Evolutionary conservation across 1,140 invertebrate species (phyloP).

Genomic region (Hydropsyche tenuis): DNA sequence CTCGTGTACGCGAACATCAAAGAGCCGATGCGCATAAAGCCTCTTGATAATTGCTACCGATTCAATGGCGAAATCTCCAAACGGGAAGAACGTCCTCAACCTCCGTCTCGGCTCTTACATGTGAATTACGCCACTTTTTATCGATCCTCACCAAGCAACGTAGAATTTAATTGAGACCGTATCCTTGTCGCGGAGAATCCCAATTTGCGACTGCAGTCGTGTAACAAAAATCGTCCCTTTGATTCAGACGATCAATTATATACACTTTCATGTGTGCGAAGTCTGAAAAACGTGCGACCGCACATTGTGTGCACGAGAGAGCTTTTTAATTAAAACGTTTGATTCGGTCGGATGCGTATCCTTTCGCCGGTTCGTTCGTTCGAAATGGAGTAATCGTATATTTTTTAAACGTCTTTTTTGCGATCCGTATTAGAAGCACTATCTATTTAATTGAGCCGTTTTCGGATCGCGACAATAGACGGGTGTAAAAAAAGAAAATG

Average conservation of each 20-base stretch:
- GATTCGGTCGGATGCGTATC: constrained; percentile 39
- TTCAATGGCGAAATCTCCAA: not conserved
- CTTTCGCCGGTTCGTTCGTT: constrained; percentile 21
- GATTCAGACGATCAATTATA: not conserved
- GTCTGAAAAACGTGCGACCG: constrained; percentile 23
- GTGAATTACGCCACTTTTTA: constrained; percentile 4
- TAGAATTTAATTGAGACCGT: constrained; percentile 4
- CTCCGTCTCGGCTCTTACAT: not conserved
- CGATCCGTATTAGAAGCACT: constrained; percentile 27
- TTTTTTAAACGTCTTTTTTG: constrained; percentile 12
- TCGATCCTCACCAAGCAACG: not conserved
- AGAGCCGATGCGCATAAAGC: constrained; percentile 18
- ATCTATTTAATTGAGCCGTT: constrained; percentile 24
- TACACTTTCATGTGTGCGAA: no score
- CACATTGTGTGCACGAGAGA: constrained; percentile 14
- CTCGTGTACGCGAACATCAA: constrained; percentile 30
- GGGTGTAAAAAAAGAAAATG: no score
- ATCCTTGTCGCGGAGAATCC: not conserved
- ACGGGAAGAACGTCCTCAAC: not conserved
- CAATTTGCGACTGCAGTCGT: not conserved
- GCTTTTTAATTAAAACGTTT: constrained; percentile 42
- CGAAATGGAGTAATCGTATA: constrained; percentile 34
- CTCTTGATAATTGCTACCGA: constrained; percentile 29
- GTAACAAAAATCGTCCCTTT: not conserved
- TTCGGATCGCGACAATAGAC: not conserved